Evolutionary conservation across 2,797 vertebrate species (phyloP), one percentile per base, ranked within the genome.

Genomic region (Catostomus latipinnis): DNA sequence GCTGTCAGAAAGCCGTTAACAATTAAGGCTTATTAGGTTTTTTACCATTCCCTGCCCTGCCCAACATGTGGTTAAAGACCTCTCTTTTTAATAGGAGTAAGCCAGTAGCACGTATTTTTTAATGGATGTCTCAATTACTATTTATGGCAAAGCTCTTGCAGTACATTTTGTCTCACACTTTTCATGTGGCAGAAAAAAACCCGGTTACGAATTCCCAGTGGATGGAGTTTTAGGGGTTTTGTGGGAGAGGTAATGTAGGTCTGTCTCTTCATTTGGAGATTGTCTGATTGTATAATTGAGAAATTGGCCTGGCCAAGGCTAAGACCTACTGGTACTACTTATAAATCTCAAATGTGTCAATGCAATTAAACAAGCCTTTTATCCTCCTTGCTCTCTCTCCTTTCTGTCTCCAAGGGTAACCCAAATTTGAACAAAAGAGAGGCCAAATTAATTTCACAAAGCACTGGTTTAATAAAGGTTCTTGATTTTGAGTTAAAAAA

Each of bases 391-490:
- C 71, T 56, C 18, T 6, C 49, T 81, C 80, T 73, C 73, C 53
- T 82, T 78, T 74, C 58, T 46, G 58, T 82, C 69, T 92, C 89
- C 89, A 90, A 89, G 85, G 88, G 90, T 93, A 94, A 93, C 93
- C 92, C 90, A 91, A 88, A 93, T 94, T 90, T 88, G 81, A 87
- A 84, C 92, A 91, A 90, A 91, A 92, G 90, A 91, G 88, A 90
- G 89, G 90, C 88, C 77, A 90, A 94, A 93, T 95, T 93, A 93
- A 95, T 94, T 94, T 94, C 90, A 90, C 91, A 92, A 92, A 90
- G 93, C 88, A 89, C 93, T 92, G 94, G 93, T 94, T 94, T 95
- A 93, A 93, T 91, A 91, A 89, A 91, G 92, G 94, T 93, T 90
- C 86, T 83, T 87, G 89, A 89, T 91, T 92, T 92, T 88, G 87